Evolutionary conservation across 2,797 vertebrate species (phyloP).

Genomic region (Sebastes cheni): DNA sequence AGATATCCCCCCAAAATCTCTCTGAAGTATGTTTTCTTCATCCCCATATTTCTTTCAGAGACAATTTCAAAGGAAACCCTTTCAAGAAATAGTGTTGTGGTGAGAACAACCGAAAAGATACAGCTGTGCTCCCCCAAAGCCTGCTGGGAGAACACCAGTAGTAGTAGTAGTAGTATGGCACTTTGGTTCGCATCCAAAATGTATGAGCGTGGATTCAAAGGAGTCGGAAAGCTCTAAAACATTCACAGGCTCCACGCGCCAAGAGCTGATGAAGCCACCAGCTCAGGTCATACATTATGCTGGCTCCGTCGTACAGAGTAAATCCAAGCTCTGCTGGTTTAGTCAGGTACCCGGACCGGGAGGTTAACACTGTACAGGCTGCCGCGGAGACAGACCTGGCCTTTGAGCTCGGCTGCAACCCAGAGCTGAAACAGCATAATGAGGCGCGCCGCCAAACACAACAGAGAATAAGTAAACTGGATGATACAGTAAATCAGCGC

Average conservation of each 20-base stretch:
- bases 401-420: constrained; percentile 20
- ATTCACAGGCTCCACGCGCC: constrained; percentile 33
- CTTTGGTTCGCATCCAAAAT: constrained; percentile 54
- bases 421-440: neutral
- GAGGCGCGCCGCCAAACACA: neutral
- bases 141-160: constrained; percentile 18
- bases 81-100: neutral
- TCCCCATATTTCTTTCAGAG: neutral
- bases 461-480: neutral
- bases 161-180: neutral
- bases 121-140: constrained; percentile 4
- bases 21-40: neutral
- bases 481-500: neutral
- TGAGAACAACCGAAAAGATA: constrained; percentile 21
- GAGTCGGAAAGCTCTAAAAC: constrained; percentile 43
- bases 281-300: constrained; percentile 12
- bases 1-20: neutral
- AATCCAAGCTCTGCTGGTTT: constrained; percentile 6
- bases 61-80: neutral
- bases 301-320: neutral
- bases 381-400: constrained; percentile 31
- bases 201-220: constrained; percentile 50
- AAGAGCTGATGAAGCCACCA: constrained; percentile 32
- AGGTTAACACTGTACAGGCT: constrained; percentile 24
- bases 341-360: constrained; percentile 6